phyloP scores from a whole-genome alignment of 2,888 invertebrate genomes.

The Acronicta alni region DNA sequence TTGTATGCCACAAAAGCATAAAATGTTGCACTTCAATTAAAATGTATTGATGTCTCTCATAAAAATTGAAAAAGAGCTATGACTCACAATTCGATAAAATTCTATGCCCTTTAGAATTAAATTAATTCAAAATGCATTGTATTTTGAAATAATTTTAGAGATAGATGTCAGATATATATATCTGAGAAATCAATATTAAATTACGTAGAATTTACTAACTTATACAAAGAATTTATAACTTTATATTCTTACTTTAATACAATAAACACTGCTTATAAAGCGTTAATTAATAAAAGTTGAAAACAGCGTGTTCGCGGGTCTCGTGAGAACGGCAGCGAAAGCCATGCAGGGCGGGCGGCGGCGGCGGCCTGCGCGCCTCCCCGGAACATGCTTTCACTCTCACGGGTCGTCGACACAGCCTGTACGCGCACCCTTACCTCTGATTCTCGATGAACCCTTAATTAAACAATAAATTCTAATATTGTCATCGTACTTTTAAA shows the following conservation, averaged over 20 bases:
- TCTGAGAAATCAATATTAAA: no score
- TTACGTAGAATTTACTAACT: no score
- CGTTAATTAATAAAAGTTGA: slow-evolving; percentile 74
- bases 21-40: not conserved
- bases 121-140: no score
- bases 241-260: slow-evolving; percentile 14
- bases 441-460: slow-evolving; percentile 66
- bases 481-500: no score
- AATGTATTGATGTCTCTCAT: not conserved
- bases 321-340: slow-evolving; percentile 87
- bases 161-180: no score
- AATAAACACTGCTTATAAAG: slow-evolving; percentile 43
- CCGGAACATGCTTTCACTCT: slow-evolving; percentile 88
- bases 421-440: slow-evolving; percentile 78
- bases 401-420: slow-evolving; percentile 86
- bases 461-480: slow-evolving; percentile 13
- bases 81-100: not conserved
- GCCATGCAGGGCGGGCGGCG: slow-evolving; percentile 83
- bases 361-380: slow-evolving; percentile 77
- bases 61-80: slow-evolving; percentile 1
- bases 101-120: no score
- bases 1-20: slow-evolving; percentile 5
- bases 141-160: no score
- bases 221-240: no score
- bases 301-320: slow-evolving; percentile 78